Base-by-base conservation (phyloP, 2,888 invertebrate species). In the Buathra laborator region DNA sequence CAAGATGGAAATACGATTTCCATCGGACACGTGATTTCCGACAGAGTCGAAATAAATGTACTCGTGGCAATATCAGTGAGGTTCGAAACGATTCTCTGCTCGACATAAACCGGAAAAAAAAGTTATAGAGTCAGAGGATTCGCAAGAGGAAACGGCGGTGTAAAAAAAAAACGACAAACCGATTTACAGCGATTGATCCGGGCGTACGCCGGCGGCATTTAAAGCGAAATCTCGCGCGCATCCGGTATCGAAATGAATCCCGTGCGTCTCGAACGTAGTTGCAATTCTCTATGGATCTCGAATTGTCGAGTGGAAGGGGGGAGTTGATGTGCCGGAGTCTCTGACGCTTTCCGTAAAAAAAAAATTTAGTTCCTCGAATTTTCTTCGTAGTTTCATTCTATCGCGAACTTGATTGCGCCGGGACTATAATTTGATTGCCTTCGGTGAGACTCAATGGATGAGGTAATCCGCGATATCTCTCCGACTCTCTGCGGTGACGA, bases 341-440 rank as follows among this genome's bases (percentile, higher is more conserved):
- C 44, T 7, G 64, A 16, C 64, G 29, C 66, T 43, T 19, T 51
- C 14, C 66, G 76, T 66, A 43, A 72, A 72, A 48, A 48, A 32
- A 62, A 62, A 76, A 66, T 48, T 5, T 51, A 64, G 66, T 76
- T 66, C 19, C 76, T 76, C 51, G 59, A 62, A 70, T 70, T 70
- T 29, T 24, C 48, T 19, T 32, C n/a, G 19, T 53, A n/a, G 29
- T 56, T 51, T 46, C 81, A 74, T 83, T 83, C 84, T 88, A 83
- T 81, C 87, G 83, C 76, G 72, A 88, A 90, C 87, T 91, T 93
- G 91, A 93, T 93, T 92, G 92, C 92, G 82, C 88, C 90, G 92
- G 92, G 92, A 92, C 92, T 93, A 92, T 91, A 93, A 93, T 93
- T 93, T 92, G 90, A 93, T 93, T 93, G 90, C 90, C 89, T 88